Base-by-base conservation (phyloP, 2,113 vertebrate genomes). In the Fulica atra region DNA sequence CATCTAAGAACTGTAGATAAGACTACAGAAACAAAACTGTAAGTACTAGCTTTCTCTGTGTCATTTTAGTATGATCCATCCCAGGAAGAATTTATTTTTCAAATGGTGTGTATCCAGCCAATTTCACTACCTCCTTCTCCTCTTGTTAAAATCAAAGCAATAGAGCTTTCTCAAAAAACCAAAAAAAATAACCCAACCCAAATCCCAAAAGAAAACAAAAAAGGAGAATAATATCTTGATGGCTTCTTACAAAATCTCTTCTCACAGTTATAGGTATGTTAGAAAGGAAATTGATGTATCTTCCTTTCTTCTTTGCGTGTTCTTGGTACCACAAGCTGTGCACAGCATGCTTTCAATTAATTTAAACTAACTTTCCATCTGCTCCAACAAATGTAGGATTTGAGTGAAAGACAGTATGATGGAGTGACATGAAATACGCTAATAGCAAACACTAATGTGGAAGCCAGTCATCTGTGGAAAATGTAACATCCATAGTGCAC, bases 311-410 rank as follows among this genome's bases (percentile, higher is more conserved):
- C 94, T 91, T 96, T 81, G 73, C 16, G 4, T 97, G 93, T 95
- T 97, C 96, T 81, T 87, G 63, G 76, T 84, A 80, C 94, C 94
- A 64, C 97, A 97, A 93, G 96, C 97, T 97, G 97, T 95, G 97
- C 97, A 96, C 97, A 97, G 97, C 96, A 89, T 76, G 96, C 90
- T 95, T 95, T 97, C 97, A 98, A 98, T 98, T 98, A 98, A 98
- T 97, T 98, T 97, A 97, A 98, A 95, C 97, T 96, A 98, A 98
- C 97, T 97, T 97, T 96, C 97, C 97, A 98, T 97, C 97, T 98
- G 97, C 90, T 97, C 83, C 91, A 71, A 69, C 94, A 97, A 97
- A 97, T 96, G 96, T n/a, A 95, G 96, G 88, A 11, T 96, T 92
- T 93, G 96, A 97, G 88, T 97, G 97, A 98, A 95, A 96, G 97